These are phyloP conservation scores for Nothura maculosa DNA, from an alignment of 2,797 vertebrate genomes.

Conservation along the genomic window DNA sequence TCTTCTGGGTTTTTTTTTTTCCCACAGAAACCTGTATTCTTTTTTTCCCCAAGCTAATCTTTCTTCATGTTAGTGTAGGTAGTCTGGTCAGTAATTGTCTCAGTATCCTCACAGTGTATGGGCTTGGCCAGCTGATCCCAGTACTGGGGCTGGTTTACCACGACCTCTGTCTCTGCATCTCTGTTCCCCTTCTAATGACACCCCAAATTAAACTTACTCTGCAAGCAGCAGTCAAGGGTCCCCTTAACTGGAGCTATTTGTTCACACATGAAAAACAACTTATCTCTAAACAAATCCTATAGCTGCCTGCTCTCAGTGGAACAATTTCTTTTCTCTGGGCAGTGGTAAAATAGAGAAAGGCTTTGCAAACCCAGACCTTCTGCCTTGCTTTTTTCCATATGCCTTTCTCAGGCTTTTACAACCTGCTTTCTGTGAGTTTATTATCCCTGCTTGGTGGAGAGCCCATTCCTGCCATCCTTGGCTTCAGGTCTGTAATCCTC, in stretches of 20 bases:
- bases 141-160: neutral
- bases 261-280: neutral
- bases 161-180: neutral
- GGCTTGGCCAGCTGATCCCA: neutral
- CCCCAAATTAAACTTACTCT: neutral
- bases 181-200: neutral
- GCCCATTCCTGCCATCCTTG: neutral
- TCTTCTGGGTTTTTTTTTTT: neutral
- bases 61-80: neutral
- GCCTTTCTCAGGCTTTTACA: neutral
- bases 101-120: neutral
- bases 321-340: neutral
- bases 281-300: neutral
- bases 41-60: neutral
- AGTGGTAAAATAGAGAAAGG: neutral
- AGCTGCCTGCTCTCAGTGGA: neutral
- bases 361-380: fast-evolving
- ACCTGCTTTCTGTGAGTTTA: neutral
- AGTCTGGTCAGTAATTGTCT: neutral
- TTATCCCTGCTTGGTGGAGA: neutral
- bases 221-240: neutral
- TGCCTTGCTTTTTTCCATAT: constrained; percentile 5
- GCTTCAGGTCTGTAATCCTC: neutral
- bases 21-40: neutral
- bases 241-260: neutral